Percentiles rank a stretch among this genome's conserved stretches.
Evolutionary conservation across 1,140 invertebrate genomes (phyloP).

Genomic region (Anastrepha ludens): DNA sequence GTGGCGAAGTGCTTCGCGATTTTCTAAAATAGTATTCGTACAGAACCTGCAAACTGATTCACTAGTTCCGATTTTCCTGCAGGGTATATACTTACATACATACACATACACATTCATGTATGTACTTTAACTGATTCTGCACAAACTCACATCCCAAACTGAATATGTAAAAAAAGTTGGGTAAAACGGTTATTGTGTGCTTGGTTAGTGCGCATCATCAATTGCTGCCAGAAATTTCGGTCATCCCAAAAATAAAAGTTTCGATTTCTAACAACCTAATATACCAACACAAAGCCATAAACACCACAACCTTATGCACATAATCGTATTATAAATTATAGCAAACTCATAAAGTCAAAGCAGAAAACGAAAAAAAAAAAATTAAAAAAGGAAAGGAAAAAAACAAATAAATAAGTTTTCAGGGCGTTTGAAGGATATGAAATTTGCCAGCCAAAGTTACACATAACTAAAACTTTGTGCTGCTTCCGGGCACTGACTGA

Average conservation of each 20-base stretch:
- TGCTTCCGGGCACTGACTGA: not conserved
- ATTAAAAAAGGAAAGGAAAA: not conserved
- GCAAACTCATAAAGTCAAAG: conserved; percentile 35
- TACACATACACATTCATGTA: too few relatives aligned
- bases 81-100: too few relatives aligned
- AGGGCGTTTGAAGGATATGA: not conserved
- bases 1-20: too few relatives aligned
- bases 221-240: conserved; percentile 34
- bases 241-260: conserved; percentile 29
- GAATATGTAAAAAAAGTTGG: too few relatives aligned
- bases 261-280: conserved; percentile 25
- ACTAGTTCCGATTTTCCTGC: too few relatives aligned
- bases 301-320: not conserved
- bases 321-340: not conserved
- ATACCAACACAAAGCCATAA: not conserved
- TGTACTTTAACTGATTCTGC: too few relatives aligned
- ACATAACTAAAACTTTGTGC: not conserved
- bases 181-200: not conserved
- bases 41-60: too few relatives aligned
- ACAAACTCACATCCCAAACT: too few relatives aligned
- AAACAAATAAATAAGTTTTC: not conserved
- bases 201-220: not conserved
- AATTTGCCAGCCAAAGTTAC: conserved; percentile 1
- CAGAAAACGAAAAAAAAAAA: not conserved
- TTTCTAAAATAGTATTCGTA: too few relatives aligned